Base-by-base conservation (phyloP, 2,113 vertebrate genomes). In the Limnothrissa miodon region DNA sequence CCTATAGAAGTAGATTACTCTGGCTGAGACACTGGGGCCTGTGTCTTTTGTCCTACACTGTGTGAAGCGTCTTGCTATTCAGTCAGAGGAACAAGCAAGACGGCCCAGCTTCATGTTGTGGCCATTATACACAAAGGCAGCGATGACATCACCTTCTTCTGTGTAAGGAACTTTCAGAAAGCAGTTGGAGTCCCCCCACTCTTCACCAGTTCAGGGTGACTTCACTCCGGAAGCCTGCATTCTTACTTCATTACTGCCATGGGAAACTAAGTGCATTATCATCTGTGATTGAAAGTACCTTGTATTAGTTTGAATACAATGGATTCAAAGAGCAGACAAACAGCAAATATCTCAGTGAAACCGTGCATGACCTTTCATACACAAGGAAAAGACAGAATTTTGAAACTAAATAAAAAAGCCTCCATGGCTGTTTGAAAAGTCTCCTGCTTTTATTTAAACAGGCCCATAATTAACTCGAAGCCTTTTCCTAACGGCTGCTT, bases 111-210 rank as follows among this genome's bases (percentile, higher is more conserved):
- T 87, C 88, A 85, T 45, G 83, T 59, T 25, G 85, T 1, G 46
- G 33, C 59, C 78, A 53, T 53, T 17, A 0, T 42, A 82, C 83
- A 89, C 89, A 93, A 89, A 82, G 78, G 19, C 80, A 83, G 82
- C 82, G 82, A 90, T 93, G 93, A 94, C 92, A 90, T 93, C 92
- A 93, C 88, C 87, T 21, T 36, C 80, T 39, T 66, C 82, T 87
- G 87, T 74, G 66, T 48, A 78, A 82, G 85, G 48, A 51, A 42
- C 83, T 84, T 88, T 36, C 66, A 33, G 66, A 13, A 39, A 74
- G 29, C 13, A 1, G 25, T 74, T 1, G 11, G 66, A 74, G 33
- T 74, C 25, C 25, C 25, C 66, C 59, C 11, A 36, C 10, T 74
- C 66, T 74, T 36, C 1, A 0, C 25, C 66, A 33, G 9, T 11